phyloP scores from a whole-genome alignment of 2,113 vertebrate genomes.

The Mesitornis unicolor region DNA sequence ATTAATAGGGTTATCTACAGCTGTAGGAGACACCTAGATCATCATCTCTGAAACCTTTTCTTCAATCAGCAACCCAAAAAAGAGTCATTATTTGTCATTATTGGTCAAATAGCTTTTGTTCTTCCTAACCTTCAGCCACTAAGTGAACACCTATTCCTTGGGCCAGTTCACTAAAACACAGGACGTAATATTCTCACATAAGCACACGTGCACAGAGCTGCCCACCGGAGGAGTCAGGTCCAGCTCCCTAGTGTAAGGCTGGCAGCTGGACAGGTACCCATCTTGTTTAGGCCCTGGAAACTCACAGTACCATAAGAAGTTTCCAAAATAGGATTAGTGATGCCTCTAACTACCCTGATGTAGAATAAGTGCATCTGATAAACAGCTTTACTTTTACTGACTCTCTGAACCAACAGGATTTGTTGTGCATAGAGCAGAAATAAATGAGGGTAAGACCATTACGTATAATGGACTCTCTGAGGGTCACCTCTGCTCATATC shows the following conservation, averaged over 20 bases:
- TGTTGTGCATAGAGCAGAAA: background rate
- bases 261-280: background rate
- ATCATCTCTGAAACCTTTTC: background rate
- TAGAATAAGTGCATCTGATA: constrained; percentile 21
- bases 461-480: background rate
- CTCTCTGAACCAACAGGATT: background rate
- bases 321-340: background rate
- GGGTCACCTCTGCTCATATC: background rate
- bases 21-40: background rate
- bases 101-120: background rate
- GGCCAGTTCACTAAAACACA: background rate
- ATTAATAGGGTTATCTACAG: background rate
- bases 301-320: background rate
- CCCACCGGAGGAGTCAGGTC: background rate
- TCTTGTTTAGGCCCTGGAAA: background rate
- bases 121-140: background rate
- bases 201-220: background rate
- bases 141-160: background rate
- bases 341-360: background rate
- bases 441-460: constrained; percentile 14
- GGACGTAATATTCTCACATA: background rate
- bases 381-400: constrained; percentile 15
- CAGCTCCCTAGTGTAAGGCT: background rate
- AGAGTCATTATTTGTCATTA: background rate
- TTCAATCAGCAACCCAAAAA: background rate